A percentile compares a stretch with the other conserved stretches of the same genome.
These are phyloP conservation scores for Drosophila nigromelanica DNA, from an alignment of 1,140 invertebrate species.

Conservation along the genomic window DNA sequence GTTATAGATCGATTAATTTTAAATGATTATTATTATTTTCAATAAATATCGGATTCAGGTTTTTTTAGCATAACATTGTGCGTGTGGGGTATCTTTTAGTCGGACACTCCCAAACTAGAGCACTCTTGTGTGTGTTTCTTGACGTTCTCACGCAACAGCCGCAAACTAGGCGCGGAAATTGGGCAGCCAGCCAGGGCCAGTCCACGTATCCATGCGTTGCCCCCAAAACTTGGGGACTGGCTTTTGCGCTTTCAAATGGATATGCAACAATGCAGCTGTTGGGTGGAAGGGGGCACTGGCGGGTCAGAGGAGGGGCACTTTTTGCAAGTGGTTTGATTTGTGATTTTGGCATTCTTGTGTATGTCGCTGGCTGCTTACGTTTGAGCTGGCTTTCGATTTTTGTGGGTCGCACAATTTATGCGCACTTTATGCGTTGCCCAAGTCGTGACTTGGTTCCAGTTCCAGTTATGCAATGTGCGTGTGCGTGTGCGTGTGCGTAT, in stretches of 20 bases:
- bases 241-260: conserved; percentile 50
- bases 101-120: too few relatives aligned
- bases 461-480: conserved; percentile 40
- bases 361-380: conserved; percentile 38
- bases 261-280: conserved; percentile 31
- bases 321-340: conserved; percentile 59
- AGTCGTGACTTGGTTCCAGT: conserved; percentile 44
- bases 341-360: conserved; percentile 42
- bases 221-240: conserved; percentile 9
- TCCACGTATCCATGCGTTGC: conserved; percentile 27
- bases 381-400: conserved; percentile 46
- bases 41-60: too few relatives aligned
- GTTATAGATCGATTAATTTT: too few relatives aligned
- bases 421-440: conserved; percentile 48
- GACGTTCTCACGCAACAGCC: conserved; percentile 67
- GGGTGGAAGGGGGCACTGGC: background rate
- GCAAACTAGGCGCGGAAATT: conserved; percentile 73
- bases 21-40: conserved; percentile 9
- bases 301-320: background rate
- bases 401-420: conserved; percentile 61
- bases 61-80: conserved; percentile 1
- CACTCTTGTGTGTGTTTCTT: conserved; percentile 21
- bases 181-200: conserved; percentile 49
- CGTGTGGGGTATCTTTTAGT: too few relatives aligned
- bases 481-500: conserved; percentile 5